phyloP scores from a whole-genome alignment of 2,113 vertebrate genomes.

The Pitta sordida region DNA sequence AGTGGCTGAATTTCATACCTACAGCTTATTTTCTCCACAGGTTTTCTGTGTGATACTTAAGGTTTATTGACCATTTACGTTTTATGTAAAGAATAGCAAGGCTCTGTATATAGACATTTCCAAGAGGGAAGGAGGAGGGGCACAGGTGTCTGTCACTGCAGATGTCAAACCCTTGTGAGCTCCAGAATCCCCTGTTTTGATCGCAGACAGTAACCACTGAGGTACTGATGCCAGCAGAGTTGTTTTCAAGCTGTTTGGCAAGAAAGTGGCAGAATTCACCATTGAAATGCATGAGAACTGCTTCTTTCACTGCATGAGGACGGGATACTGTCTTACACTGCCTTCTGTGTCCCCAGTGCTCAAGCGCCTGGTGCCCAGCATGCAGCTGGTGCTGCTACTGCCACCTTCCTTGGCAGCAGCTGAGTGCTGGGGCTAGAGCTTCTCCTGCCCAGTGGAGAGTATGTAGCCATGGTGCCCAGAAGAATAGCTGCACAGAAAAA shows the following conservation, averaged over 20 bases:
- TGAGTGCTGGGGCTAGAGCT: not conserved
- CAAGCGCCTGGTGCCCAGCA: not conserved
- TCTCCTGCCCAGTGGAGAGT: not conserved
- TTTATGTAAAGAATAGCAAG: not conserved
- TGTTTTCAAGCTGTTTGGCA: constrained; percentile 30
- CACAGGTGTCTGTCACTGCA: not conserved
- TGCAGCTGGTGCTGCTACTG: not conserved
- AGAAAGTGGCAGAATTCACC: not conserved
- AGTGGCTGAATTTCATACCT: not conserved
- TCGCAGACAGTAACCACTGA: not conserved
- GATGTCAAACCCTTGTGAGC: not conserved
- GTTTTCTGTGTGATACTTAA: not conserved
- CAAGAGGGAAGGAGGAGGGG: not conserved
- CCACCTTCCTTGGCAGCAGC: not conserved
- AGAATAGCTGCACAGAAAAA: not conserved
- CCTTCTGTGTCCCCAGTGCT: not conserved
- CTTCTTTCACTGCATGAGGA: not conserved
- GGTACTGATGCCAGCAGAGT: not conserved
- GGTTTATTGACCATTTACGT: not conserved
- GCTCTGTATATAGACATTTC: not conserved
- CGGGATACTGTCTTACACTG: not conserved
- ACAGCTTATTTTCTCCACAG: not conserved
- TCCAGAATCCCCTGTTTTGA: not conserved
- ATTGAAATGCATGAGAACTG: not conserved
- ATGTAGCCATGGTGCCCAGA: not conserved